A percentile compares a stretch with the other conserved stretches of the same genome.
phyloP scores from a whole-genome alignment of 2,113 vertebrate species.

The Proterorhinus semilunaris region DNA sequence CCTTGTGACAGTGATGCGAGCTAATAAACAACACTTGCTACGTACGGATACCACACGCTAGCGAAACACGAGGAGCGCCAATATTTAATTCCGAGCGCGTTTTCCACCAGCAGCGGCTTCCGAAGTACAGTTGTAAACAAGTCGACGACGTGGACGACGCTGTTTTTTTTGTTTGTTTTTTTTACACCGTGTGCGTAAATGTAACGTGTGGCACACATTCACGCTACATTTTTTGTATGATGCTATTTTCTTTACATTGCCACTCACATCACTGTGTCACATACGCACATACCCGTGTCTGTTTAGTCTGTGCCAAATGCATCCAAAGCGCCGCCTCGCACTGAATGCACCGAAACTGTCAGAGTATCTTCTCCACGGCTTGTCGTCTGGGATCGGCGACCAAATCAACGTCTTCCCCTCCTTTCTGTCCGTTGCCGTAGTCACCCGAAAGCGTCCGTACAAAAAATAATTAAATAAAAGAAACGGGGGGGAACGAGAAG shows the following conservation, averaged over 20 bases:
- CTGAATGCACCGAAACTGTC: constrained; percentile 49
- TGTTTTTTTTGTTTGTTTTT: constrained; percentile 14
- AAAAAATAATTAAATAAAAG: constrained; percentile 4
- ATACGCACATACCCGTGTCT: constrained; percentile 65
- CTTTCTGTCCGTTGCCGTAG: constrained; percentile 20
- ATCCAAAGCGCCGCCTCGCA: constrained; percentile 67
- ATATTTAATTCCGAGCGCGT: constrained; percentile 7
- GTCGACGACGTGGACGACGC: constrained; percentile 38
- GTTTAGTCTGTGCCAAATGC: constrained; percentile 59
- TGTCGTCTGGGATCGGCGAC: constrained; percentile 40
- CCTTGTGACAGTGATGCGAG: constrained; percentile 4
- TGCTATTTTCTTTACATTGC: neutral
- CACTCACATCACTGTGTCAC: neutral
- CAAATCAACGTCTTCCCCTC: constrained; percentile 29
- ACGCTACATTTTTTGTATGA: neutral
- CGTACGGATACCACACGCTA: neutral
- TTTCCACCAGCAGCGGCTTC: neutral
- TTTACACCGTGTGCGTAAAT: constrained; percentile 17
- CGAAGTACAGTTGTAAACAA: constrained; percentile 47
- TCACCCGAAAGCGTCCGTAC: constrained; percentile 24
- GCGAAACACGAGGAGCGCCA: neutral
- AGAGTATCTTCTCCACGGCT: constrained; percentile 43
- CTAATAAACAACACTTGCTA: constrained; percentile 2
- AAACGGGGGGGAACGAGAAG: neutral
- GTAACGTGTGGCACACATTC: neutral